These are phyloP conservation scores for Thereva unica DNA, from an alignment of 2,888 invertebrate species.

Conservation along the genomic window DNA sequence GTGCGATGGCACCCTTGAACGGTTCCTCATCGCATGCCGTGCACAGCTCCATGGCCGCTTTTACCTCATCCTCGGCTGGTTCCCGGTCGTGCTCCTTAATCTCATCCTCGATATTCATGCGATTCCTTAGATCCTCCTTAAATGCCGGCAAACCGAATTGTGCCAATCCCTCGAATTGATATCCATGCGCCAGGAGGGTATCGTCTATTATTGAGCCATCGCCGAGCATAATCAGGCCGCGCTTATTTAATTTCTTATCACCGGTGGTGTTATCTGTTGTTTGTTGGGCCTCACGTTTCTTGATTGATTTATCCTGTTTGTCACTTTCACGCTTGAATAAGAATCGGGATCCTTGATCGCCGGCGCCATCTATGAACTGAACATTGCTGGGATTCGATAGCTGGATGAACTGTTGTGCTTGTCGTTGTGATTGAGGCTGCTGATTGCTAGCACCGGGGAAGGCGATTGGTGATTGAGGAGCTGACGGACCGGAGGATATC, in stretches of 20 bases:
- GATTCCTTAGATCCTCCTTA: conserved; percentile 62
- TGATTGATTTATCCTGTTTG: conserved; percentile 48
- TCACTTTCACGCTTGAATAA: conserved; percentile 47
- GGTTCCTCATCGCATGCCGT: conserved; percentile 76
- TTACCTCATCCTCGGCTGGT: conserved; percentile 82
- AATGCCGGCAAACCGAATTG: conserved; percentile 71
- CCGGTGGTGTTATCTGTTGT: conserved; percentile 41
- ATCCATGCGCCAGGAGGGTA: conserved; percentile 56
- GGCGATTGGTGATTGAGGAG: conserved; percentile 21
- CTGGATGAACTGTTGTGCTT: conserved; percentile 45
- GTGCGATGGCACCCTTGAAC: conserved; percentile 76
- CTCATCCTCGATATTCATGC: conserved; percentile 54
- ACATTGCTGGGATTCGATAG: conserved; percentile 61
- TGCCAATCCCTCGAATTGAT: conserved; percentile 64
- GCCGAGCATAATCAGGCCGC: conserved; percentile 67
- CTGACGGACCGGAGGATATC: conserved; percentile 10
- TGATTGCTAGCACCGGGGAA: conserved; percentile 29
- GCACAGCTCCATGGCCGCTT: conserved; percentile 77
- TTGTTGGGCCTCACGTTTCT: conserved; percentile 19
- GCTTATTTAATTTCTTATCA: conserved; percentile 64
- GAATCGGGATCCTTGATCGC: conserved; percentile 15
- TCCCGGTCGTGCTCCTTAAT: conserved; percentile 72
- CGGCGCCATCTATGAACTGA: conserved; percentile 64
- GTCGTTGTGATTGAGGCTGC: conserved; percentile 40
- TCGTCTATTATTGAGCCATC: conserved; percentile 74